phyloP scores from a whole-genome alignment of 2,113 vertebrate species.

The Gopherus evgoodei region DNA sequence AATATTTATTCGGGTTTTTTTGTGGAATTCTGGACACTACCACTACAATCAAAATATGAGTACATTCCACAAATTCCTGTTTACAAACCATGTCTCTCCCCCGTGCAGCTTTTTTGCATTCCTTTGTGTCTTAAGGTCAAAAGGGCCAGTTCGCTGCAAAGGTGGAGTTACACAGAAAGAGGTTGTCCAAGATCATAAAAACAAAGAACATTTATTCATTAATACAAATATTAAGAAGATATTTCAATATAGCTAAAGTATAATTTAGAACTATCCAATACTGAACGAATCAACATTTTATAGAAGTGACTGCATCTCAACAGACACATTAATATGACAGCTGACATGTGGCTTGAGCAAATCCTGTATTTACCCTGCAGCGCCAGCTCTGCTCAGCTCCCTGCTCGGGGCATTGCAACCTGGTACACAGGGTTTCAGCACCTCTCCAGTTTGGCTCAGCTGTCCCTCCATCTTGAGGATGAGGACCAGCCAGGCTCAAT shows the following conservation, averaged over 20 bases:
- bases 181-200: slow-evolving; percentile 43
- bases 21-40: slow-evolving; percentile 65
- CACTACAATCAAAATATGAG: slow-evolving; percentile 66
- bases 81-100: slow-evolving; percentile 44
- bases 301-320: slow-evolving; percentile 57
- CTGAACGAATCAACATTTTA: slow-evolving; percentile 68
- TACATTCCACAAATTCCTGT: slow-evolving; percentile 74
- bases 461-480: too few relatives aligned
- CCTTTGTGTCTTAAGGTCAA: slow-evolving; percentile 53
- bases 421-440: too few relatives aligned
- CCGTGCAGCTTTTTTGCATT: slow-evolving; percentile 56
- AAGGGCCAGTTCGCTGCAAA: slow-evolving; percentile 57
- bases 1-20: slow-evolving; percentile 21
- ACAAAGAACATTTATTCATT: slow-evolving; percentile 46
- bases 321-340: slow-evolving; percentile 63
- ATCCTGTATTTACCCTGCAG: not conserved
- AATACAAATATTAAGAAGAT: slow-evolving; percentile 44
- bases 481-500: too few relatives aligned
- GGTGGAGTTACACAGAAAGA: slow-evolving; percentile 40
- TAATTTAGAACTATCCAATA: slow-evolving; percentile 61
- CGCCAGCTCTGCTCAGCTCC: too few relatives aligned
- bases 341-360: slow-evolving; percentile 11
- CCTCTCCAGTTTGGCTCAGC: too few relatives aligned
- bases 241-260: slow-evolving; percentile 32
- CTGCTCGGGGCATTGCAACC: too few relatives aligned